Evolutionary conservation across 2,888 invertebrate species (phyloP), one percentile per base, ranked within the genome.

Genomic region (Aphodius sticticus): DNA sequence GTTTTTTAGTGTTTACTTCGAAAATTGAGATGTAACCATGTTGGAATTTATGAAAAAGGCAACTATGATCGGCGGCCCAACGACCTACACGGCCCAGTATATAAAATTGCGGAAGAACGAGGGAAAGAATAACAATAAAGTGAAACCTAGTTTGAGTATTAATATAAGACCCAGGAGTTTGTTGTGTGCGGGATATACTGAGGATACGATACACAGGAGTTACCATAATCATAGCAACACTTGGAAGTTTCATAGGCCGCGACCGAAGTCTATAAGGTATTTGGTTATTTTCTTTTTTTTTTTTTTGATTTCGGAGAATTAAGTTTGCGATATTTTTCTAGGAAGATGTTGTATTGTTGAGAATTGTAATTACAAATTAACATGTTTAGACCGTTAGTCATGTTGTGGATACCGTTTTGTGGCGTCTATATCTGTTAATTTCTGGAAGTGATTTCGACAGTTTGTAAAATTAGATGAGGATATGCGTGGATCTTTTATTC

Each of bases 231-330:
- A 87, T 77, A 88, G 89, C 83, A 85, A 87, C 83, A 89, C 89
- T 15, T 89, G 89, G 89, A 89, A 88, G 82, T 89, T 89, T 83
- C 88, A 88, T 80, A 85, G 88, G 77, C 88, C 87, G 12, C 84
- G 86, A 78, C 87, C 87, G 15, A 89, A 88, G 82, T 89, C 88
- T 37, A 84, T 85, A 84, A 88, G 88, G 88, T 88, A 87, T 81
- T 53, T 53, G 53, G 53, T 53, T 53, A 53, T 53, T 53, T 53
- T 53, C 53, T 53, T 2, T 36, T 35, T 74, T n/a, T 35, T 16
- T 15, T 7, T 16, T 71, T n/a, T n/a, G n/a, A 71, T 71, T 71
- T 26, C 16, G 14, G 12, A 35, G 71, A 71, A 36, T n/a, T 74
- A 74, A n/a, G n/a, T n/a, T 36, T 5, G 37, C 37, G 74, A 74